Conservation (phyloP, 2,888 invertebrate species). For the Metalampra italica region DNA sequence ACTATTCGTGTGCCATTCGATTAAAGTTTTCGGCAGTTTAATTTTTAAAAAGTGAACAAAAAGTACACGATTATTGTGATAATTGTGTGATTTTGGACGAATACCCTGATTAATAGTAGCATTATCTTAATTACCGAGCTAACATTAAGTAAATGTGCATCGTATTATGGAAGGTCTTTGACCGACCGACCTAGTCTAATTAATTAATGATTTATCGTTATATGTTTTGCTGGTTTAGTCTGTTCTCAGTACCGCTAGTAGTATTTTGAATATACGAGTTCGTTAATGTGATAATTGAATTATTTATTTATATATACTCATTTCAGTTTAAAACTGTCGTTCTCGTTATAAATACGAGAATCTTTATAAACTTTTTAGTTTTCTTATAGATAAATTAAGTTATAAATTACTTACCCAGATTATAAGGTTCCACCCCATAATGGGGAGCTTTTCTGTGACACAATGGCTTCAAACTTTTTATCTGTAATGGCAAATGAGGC, state of each 20-base stretch:
- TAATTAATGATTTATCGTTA: not conserved
- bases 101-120: not conserved
- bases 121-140: not conserved
- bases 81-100: too few relatives aligned
- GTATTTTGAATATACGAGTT: too few relatives aligned
- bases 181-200: not conserved
- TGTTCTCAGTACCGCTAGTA: too few relatives aligned
- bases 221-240: not conserved
- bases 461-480: conserved; percentile 24
- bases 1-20: not conserved
- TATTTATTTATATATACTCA: too few relatives aligned
- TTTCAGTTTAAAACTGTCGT: too few relatives aligned
- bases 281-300: too few relatives aligned
- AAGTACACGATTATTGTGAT: too few relatives aligned
- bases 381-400: not conserved
- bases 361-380: too few relatives aligned
- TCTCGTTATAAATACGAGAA: too few relatives aligned
- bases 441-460: conserved; percentile 41
- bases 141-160: conserved; percentile 1
- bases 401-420: conserved; percentile 51
- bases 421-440: conserved; percentile 55
- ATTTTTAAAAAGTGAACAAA: too few relatives aligned
- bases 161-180: conserved; percentile 5
- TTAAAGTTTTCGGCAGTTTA: not conserved
- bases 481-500: conserved; percentile 27